phyloP scores from a whole-genome alignment of 2,797 vertebrate genomes.

The Gymnodraco acuticeps region DNA sequence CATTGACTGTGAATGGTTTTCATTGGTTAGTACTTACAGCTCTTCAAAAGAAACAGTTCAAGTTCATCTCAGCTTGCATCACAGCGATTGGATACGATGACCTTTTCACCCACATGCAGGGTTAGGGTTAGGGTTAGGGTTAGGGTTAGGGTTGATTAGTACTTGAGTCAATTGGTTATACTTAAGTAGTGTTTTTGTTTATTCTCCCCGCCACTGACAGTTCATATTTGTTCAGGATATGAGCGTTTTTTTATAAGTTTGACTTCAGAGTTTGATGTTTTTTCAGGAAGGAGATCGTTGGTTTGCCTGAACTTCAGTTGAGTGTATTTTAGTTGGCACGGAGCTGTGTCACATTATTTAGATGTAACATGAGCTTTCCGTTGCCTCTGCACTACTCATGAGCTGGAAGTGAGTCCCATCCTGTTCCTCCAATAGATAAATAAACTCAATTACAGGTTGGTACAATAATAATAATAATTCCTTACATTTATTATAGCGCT shows the following conservation, averaged over 20 bases:
- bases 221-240: not conserved
- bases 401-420: conserved; percentile 5
- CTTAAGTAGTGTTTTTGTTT: no score
- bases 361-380: not conserved
- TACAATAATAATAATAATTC: no score
- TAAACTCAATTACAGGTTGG: not conserved
- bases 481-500: no score
- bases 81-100: no score
- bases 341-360: not conserved
- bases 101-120: no score
- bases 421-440: not conserved
- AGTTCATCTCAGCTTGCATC: no score
- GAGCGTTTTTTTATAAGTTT: not conserved
- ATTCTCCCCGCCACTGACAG: no score
- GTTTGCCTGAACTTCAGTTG: not conserved
- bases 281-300: no score
- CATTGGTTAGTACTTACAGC: not conserved
- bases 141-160: no score
- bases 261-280: not conserved
- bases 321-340: not conserved
- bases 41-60: not conserved
- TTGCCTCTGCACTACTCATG: no score
- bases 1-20: not conserved
- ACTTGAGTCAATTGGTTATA: no score
- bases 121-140: no score